Evolutionary conservation across 2,797 vertebrate genomes (phyloP).

Genomic region (Lagodon rhomboides): DNA sequence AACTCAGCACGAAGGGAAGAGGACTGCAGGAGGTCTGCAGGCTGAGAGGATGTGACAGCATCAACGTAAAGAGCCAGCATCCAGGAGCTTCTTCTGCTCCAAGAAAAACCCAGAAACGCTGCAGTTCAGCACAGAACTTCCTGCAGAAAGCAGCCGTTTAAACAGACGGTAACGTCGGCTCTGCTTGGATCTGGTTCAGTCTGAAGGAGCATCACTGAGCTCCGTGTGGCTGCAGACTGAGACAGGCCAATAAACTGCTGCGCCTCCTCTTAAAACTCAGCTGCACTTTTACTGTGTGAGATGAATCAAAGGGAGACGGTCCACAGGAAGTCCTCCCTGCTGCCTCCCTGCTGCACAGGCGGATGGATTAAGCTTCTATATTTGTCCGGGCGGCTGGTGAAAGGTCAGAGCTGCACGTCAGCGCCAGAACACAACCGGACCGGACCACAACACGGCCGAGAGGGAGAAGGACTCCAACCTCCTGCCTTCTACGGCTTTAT

Average conservation of each 20-base stretch:
- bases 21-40: too few species aligned
- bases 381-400: slow-evolving; percentile 8
- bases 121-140: neutral
- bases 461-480: neutral
- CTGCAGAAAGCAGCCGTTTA: neutral
- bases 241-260: neutral
- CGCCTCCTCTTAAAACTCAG: neutral
- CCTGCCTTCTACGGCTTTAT: too few species aligned
- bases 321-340: slow-evolving; percentile 21
- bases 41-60: too few species aligned
- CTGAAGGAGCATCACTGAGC: neutral
- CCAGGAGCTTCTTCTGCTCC: too few species aligned
- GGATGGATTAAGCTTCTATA: slow-evolving; percentile 35
- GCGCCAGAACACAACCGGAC: neutral
- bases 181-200: too few species aligned
- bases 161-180: neutral
- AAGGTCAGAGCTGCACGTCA: slow-evolving; percentile 20
- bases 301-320: slow-evolving; percentile 5
- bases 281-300: neutral
- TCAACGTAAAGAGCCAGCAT: too few species aligned
- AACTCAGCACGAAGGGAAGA: neutral
- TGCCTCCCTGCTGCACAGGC: slow-evolving; percentile 1
- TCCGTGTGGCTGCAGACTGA: too few species aligned
- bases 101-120: too few species aligned
- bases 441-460: neutral